Conservation (phyloP, 2,113 vertebrate species). For the Limnothrissa miodon region DNA sequence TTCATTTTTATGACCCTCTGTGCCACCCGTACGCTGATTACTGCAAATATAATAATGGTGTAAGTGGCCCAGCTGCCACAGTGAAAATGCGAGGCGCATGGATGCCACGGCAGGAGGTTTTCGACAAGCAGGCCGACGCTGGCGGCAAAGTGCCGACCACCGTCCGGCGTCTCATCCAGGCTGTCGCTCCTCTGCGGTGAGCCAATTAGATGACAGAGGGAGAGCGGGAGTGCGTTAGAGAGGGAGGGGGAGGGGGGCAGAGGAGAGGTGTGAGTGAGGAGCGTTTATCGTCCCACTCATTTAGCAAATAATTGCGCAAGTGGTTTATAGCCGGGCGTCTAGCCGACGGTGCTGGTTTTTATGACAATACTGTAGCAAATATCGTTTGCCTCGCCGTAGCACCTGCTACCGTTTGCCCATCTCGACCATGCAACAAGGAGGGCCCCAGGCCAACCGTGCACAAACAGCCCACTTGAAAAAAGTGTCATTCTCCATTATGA, state of each 20-base stretch:
- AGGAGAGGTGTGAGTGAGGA: not conserved
- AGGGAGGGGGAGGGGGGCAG: not conserved
- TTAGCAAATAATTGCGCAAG: conserved; percentile 2
- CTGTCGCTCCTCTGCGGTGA: not conserved
- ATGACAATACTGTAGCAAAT: not conserved
- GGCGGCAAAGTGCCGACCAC: not conserved
- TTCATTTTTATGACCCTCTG: not conserved
- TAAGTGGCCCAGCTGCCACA: not conserved
- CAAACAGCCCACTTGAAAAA: not conserved
- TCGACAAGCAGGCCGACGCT: not conserved
- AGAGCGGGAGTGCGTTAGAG: not conserved
- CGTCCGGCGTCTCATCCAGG: not conserved
- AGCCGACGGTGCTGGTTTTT: not conserved
- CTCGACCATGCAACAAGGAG: not conserved
- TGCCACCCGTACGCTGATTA: conserved; percentile 21
- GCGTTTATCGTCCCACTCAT: not conserved
- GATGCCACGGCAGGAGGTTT: not conserved
- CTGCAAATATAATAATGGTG: not conserved
- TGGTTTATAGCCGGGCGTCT: not conserved
- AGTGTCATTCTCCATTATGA: not conserved
- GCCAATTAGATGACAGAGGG: not conserved
- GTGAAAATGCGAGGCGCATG: not conserved
- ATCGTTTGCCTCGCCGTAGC: not conserved
- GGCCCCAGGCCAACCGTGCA: not conserved
- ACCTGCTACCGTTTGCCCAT: conserved; percentile 1